Evolutionary conservation across 2,797 vertebrate genomes (phyloP).

Genomic region (Sebastes diploproa): DNA sequence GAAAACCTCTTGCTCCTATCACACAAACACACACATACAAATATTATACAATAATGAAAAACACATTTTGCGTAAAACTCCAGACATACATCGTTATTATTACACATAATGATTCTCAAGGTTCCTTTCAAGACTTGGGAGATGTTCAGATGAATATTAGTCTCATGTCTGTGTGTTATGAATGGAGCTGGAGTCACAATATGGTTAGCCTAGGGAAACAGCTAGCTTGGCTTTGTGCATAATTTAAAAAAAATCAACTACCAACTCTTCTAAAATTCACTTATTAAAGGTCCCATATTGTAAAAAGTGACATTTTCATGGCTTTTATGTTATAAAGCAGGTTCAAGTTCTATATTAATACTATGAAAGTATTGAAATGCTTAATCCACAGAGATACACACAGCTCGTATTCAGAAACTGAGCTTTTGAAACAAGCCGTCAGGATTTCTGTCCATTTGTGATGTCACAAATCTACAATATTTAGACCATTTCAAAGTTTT

Average conservation of each 20-base stretch:
- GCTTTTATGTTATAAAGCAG: too few species aligned
- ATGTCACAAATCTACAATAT: too few species aligned
- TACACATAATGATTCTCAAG: background rate
- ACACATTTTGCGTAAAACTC: background rate
- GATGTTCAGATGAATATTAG: background rate
- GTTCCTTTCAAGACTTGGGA: background rate
- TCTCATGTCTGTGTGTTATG: background rate
- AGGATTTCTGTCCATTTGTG: too few species aligned
- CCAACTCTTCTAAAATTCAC: background rate
- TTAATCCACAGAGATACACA: too few species aligned
- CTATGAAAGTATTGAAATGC: too few species aligned
- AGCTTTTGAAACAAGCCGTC: too few species aligned
- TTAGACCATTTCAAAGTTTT: too few species aligned
- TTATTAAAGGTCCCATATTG: background rate
- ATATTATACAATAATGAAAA: background rate
- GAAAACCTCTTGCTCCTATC: constrained; percentile 93
- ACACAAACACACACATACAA: background rate
- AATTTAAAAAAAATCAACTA: background rate
- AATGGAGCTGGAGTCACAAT: background rate
- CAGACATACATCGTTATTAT: background rate
- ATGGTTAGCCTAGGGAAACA: background rate
- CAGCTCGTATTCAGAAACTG: too few species aligned
- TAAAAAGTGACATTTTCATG: too few species aligned
- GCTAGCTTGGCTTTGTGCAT: background rate
- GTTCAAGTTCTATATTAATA: too few species aligned